Conservation (phyloP, 1,140 invertebrate species). For the Papilio polyxenes region DNA sequence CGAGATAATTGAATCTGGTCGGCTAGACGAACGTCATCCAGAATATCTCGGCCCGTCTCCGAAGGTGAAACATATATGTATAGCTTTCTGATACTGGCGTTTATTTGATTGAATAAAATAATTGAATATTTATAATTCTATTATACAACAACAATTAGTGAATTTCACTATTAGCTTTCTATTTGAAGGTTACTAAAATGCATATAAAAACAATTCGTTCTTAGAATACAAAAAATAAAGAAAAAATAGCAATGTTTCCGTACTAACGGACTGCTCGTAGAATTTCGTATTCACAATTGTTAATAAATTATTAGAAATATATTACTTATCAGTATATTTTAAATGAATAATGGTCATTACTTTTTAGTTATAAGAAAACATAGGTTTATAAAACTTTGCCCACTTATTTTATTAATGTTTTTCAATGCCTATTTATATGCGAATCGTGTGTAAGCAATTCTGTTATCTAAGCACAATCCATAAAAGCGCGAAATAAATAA, state of each 20-base stretch:
- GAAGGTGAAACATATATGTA: neutral
- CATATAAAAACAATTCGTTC: no score
- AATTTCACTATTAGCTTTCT: no score
- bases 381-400: neutral
- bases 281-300: no score
- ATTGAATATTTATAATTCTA: neutral
- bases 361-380: neutral
- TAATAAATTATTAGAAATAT: neutral
- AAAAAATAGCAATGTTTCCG: no score
- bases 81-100: neutral
- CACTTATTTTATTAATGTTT: neutral
- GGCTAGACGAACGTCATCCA: conserved; percentile 10
- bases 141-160: neutral
- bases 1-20: conserved; percentile 20
- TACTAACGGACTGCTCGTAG: no score
- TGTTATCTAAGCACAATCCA: conserved; percentile 7
- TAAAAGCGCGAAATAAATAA: conserved; percentile 18
- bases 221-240: no score
- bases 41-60: neutral
- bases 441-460: neutral
- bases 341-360: neutral
- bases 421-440: neutral
- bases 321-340: neutral
- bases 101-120: neutral
- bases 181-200: no score